Evolutionary conservation across 2,888 invertebrate genomes (phyloP), one percentile per base, ranked within the genome.

Genomic region (Drosophila flavopinicola): DNA sequence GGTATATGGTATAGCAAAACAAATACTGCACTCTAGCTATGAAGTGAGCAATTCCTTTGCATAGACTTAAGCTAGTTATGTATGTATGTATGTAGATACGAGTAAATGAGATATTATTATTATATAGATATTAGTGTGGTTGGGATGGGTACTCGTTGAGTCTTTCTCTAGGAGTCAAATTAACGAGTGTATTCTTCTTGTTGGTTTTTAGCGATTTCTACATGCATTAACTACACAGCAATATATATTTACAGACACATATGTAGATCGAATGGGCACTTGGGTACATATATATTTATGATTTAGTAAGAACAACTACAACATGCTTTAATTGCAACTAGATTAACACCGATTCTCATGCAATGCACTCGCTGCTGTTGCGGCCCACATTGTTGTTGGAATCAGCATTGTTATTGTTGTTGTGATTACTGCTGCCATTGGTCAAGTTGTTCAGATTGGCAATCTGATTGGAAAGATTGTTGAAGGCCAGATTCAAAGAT

Each of bases 311-410:
- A 48, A 51, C 48, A 61, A 35, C 38, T 61, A 68, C 57, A 44
- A 20, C 20, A 20, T 2, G 20, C 20, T 20, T 20, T 20, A 4
- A 4, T 20, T 20, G 25, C 41, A 70, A 78, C 74, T 83, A 72
- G 73, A 79, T 78, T 70, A 77, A 78, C 64, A 72, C 60, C 44
- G 72, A 76, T 75, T 80, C 78, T 89, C 89, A 89, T 89, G 90
- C 90, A 82, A 88, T 78, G 79, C 88, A 85, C 66, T 87, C 83
- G 78, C 78, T 88, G 75, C 57, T 88, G 44, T 44, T 30, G 59
- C 69, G 71, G 48, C 85, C 85, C 83, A 85, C 78, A 79, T 85
- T 85, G 61, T 78, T 85, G 71, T 87, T 74, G 77, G 69, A 68
- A 69, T 85, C 75, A 71, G 71, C 78, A 64, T 41, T 56, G 35